These are phyloP conservation scores for Saimiri boliviensis DNA, from an alignment of 2,113 vertebrate genomes.

Conservation along the genomic window DNA sequence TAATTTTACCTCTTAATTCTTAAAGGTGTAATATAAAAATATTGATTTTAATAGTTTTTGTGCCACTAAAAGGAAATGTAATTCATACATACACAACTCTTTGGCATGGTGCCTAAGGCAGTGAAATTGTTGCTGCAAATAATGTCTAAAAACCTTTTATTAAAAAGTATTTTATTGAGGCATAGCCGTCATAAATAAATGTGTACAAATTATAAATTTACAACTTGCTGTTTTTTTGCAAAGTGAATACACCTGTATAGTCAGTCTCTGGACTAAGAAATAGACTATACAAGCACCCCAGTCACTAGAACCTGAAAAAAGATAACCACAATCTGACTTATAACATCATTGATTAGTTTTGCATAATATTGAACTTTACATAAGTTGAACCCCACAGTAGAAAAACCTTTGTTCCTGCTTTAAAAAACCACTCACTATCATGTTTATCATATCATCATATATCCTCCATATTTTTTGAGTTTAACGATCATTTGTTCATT, in stretches of 20 bases:
- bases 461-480: not conserved
- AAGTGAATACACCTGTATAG: not conserved
- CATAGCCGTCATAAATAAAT: not conserved
- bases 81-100: constrained; percentile 69
- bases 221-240: not conserved
- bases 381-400: not conserved
- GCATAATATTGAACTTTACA: not conserved
- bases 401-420: not conserved
- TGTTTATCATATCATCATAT: not conserved
- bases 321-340: not conserved
- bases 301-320: not conserved
- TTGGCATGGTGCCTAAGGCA: constrained; percentile 63
- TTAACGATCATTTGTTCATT: constrained; percentile 12
- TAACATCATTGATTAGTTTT: not conserved
- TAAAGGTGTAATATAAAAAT: constrained; percentile 64
- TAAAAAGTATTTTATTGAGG: constrained; percentile 29
- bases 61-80: constrained; percentile 59
- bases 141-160: constrained; percentile 52
- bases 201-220: not conserved
- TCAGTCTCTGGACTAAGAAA: not conserved
- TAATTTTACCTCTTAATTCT: constrained; percentile 75
- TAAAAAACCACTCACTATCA: not conserved
- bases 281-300: not conserved
- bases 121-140: constrained; percentile 59
- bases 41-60: constrained; percentile 76